phyloP scores from a whole-genome alignment of 2,888 invertebrate genomes.

The Strigamia crassipes region DNA sequence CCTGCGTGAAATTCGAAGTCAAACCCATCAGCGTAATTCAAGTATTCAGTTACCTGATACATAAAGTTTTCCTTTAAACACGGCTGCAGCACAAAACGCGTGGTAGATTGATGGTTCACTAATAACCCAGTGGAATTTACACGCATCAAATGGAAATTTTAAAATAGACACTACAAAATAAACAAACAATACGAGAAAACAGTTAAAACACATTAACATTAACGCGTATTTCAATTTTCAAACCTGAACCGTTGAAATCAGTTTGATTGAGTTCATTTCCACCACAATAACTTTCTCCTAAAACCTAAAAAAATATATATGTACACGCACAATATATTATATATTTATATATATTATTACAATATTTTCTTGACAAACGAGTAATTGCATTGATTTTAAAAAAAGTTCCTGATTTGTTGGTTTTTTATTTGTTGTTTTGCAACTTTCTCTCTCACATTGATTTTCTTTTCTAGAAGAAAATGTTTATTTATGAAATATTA shows the following conservation, averaged over 20 bases:
- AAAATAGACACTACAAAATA: background rate
- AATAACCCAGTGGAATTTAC: background rate
- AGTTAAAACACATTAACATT: background rate
- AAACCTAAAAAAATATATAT: background rate
- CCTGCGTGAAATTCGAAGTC: background rate
- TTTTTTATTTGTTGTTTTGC: background rate
- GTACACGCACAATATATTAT: background rate
- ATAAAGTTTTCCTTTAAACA: slow-evolving; percentile 1
- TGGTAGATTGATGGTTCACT: background rate
- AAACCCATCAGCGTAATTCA: no score
- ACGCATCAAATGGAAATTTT: background rate
- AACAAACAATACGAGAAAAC: background rate
- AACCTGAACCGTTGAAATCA: background rate
- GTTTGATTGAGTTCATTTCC: background rate
- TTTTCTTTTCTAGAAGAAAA: background rate
- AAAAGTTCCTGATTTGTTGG: no score
- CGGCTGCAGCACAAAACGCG: background rate
- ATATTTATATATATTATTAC: background rate
- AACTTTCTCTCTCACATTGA: background rate
- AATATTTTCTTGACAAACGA: background rate
- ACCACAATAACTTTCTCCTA: slow-evolving; percentile 11
- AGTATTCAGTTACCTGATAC: no score
- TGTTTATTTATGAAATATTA: no score
- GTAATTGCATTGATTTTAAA: background rate
- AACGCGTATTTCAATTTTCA: background rate